Evolutionary conservation across 1,140 invertebrate species (phyloP).

Genomic region (Penaeus indicus): DNA sequence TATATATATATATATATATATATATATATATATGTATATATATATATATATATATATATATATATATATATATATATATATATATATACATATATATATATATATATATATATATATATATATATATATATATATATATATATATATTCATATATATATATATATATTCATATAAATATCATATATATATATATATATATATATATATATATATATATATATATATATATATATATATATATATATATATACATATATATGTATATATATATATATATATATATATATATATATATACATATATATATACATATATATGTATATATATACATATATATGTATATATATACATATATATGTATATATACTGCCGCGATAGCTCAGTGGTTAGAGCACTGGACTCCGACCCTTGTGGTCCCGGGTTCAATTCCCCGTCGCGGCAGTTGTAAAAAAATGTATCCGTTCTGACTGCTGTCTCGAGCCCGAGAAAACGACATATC

Average conservation of each 20-base stretch:
- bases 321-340: neutral
- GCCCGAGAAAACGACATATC: too few species aligned
- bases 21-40: neutral
- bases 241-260: neutral
- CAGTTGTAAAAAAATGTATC: too few species aligned
- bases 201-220: constrained; percentile 1
- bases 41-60: neutral
- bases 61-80: constrained; percentile 8
- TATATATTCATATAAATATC: neutral
- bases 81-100: constrained; percentile 1
- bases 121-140: neutral
- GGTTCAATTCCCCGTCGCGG: too few species aligned
- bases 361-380: too few species aligned
- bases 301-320: constrained; percentile 15
- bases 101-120: neutral
- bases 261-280: neutral
- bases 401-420: too few species aligned
- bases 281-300: constrained; percentile 17
- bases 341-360: too few species aligned
- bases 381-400: too few species aligned
- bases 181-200: neutral
- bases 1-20: neutral
- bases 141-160: neutral
- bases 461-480: too few species aligned
- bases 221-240: constrained; percentile 20